phyloP scores from a whole-genome alignment of 1,140 invertebrate species.

The Apis mellifera region Amel_HAv3.1 CM009942.2:5340501-5341000 shows the following conservation, averaged over 20 bases:
- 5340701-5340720: no score
- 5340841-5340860: constrained; percentile 24
- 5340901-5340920: background rate
- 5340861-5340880: constrained; percentile 1
- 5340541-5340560: background rate
- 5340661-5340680: no score
- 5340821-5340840: background rate
- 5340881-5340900: background rate
- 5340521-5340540: constrained; percentile 40
- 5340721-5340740: no score
- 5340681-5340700: no score
- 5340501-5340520: constrained; percentile 49
- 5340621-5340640: no score
- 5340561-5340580: constrained; percentile 2
- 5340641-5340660: no score
- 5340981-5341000: constrained; percentile 33
- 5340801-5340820: background rate
- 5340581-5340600: background rate
- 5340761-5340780: no score
- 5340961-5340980: background rate
- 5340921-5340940: background rate
- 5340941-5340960: no score
- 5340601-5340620: no score
- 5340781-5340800: background rate
- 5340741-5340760: no score